phyloP scores from a whole-genome alignment of 92 coral and sea anemone species.

The Actinostola sp. region DNA sequence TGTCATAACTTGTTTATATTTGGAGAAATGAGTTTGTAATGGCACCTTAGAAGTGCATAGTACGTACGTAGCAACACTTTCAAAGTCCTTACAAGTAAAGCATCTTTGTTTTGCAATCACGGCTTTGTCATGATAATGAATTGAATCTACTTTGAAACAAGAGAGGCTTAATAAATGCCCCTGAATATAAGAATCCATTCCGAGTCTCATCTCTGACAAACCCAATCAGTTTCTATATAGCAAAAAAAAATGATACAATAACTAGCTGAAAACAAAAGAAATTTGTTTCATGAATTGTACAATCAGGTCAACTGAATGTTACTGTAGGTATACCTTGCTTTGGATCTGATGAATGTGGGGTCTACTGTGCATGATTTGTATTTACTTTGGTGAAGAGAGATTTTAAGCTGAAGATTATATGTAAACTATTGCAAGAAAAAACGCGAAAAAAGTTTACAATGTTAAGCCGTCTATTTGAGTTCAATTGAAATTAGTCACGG shows the following conservation, averaged over 20 bases:
- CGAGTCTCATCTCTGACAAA: neutral
- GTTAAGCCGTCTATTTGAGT: neutral
- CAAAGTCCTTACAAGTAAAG: too few species aligned
- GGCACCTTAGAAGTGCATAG: too few species aligned
- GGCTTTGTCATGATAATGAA: neutral
- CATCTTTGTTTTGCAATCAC: neutral
- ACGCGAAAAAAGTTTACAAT: neutral
- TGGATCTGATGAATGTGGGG: too few species aligned
- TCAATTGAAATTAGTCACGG: neutral
- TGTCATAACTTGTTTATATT: too few species aligned
- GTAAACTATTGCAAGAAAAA: constrained; percentile 11
- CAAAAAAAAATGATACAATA: too few species aligned
- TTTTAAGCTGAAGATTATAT: neutral
- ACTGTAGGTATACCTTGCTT: too few species aligned
- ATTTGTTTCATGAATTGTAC: too few species aligned
- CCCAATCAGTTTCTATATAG: neutral
- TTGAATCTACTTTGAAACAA: neutral
- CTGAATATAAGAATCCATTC: neutral
- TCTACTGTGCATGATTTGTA: neutral
- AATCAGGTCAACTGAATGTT: too few species aligned
- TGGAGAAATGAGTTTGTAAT: too few species aligned
- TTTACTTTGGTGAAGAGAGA: neutral
- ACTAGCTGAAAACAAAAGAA: too few species aligned
- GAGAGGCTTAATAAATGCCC: neutral
- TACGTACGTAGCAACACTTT: too few species aligned